Evolutionary conservation across 2,113 vertebrate species (phyloP).

Genomic region (Todiramphus saurophagus): DNA sequence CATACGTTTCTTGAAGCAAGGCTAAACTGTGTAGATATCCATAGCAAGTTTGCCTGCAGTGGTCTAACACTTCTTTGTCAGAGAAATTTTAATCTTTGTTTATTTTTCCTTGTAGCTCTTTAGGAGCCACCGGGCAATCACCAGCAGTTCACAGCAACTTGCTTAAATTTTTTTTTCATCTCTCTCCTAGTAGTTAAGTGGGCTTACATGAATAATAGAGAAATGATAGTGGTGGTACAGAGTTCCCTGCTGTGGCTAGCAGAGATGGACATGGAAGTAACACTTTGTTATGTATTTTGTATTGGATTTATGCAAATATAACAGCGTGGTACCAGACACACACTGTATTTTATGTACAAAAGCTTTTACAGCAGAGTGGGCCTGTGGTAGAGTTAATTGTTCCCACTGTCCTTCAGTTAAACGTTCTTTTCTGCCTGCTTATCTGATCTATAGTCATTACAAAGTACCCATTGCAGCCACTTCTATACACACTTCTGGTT

Average conservation of each 20-base stretch:
- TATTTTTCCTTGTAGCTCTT: background rate
- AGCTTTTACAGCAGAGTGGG: background rate
- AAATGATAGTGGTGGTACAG: background rate
- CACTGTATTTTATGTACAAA: background rate
- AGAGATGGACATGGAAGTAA: background rate
- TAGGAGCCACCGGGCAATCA: background rate
- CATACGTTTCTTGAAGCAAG: background rate
- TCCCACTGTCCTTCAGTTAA: background rate
- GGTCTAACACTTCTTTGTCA: background rate
- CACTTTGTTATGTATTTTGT: background rate
- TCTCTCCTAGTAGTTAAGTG: background rate
- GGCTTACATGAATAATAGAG: background rate
- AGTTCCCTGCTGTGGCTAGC: slow-evolving; percentile 20
- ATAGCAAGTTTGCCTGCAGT: background rate
- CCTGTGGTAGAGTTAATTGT: slow-evolving; percentile 6
- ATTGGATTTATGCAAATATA: slow-evolving; percentile 24
- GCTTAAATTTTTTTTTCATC: background rate
- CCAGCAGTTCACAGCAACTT: background rate
- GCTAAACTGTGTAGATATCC: background rate
- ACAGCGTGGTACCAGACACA: background rate
- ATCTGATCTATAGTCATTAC: background rate
- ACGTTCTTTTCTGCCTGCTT: background rate
- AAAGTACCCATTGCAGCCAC: background rate
- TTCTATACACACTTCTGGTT: background rate
- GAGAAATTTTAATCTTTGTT: background rate